Evolutionary conservation across 2,113 vertebrate genomes (phyloP), one percentile per base, ranked within the genome.

Genomic region (Limnothrissa miodon): DNA sequence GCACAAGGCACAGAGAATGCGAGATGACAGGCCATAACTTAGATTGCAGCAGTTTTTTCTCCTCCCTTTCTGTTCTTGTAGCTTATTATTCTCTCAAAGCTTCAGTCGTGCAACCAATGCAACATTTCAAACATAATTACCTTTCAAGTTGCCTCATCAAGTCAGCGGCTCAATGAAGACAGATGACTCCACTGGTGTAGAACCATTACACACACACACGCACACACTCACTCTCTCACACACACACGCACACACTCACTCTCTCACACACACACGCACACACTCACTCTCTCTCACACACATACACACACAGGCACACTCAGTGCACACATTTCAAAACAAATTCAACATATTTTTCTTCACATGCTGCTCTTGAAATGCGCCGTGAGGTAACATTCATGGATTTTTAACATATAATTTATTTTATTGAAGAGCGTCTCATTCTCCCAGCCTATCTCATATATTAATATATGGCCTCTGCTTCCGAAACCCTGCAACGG

Each of bases 91-190:
- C 82, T 88, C 85, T 89, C 78, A 87, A 84, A 91, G 91, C 87
- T 74, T 90, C 86, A 89, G 89, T 87, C 83, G 90, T 84, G 89
- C 83, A 89, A 87, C 88, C 83, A 90, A 87, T 90, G 91, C 90
- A 93, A 93, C 92, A 93, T 92, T 91, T 94, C 92, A 93, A 91
- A 93, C 89, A 89, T 94, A 93, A 95, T 94, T 93, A 93, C 91
- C 91, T 93, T 91, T 93, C 91, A 90, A 91, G 90, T 92, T 90
- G 90, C 90, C 91, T 92, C 92, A 92, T 95, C 92, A 93, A 93
- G 91, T 91, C 89, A 82, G 83, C 80, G 88, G 90, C 90, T 89
- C 91, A 90, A 91, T 91, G 93, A 93, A 93, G 93, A 93, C 88
- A 86, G 90, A 94, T 92, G 85, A 85, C 90, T 89, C 86, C 88